Conservation (phyloP, 2,888 invertebrate genomes). For the Cloeon dipterum region DNA sequence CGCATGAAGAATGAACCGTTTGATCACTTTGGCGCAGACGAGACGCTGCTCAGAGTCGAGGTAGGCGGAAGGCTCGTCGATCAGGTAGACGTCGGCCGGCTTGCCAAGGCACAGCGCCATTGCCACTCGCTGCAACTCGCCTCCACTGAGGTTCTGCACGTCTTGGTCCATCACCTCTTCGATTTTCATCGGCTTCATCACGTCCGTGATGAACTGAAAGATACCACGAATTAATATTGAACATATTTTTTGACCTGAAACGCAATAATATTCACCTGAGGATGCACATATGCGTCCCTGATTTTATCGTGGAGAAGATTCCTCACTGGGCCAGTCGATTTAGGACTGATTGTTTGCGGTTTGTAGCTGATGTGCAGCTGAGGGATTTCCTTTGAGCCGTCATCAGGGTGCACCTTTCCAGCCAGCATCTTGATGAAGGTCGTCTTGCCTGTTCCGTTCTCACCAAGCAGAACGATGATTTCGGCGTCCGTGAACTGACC, state of each 20-base stretch:
- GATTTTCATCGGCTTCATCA: constrained; percentile 93
- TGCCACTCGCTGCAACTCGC: constrained; percentile 96
- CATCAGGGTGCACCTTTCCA: constrained; percentile 82
- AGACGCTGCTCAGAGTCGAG: constrained; percentile 99
- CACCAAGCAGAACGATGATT: constrained; percentile 86
- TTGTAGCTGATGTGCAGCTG: constrained; percentile 96
- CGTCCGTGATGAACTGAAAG: constrained; percentile 80
- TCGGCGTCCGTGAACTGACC: constrained; percentile 99
- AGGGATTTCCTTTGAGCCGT: constrained; percentile 51
- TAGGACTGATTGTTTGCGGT: constrained; percentile 98
- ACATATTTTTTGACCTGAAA: constrained; percentile 1
- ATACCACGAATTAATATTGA: too few relatives aligned
- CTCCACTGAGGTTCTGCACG: constrained; percentile 95
- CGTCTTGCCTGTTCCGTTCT: constrained; percentile 98
- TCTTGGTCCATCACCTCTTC: constrained; percentile 96
- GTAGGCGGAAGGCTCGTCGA: constrained; percentile 98
- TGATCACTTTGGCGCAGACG: constrained; percentile 97
- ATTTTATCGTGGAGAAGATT: constrained; percentile 90
- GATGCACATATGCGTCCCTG: constrained; percentile 91
- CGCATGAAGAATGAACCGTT: constrained; percentile 95
- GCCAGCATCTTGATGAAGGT: constrained; percentile 98
- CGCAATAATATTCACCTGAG: constrained; percentile 31
- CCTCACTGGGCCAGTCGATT: constrained; percentile 79
- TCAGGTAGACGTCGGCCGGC: constrained; percentile 95
- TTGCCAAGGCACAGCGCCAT: constrained; percentile 90